Conservation (phyloP, 2,888 invertebrate genomes). For the Polymixis lichenea region DNA sequence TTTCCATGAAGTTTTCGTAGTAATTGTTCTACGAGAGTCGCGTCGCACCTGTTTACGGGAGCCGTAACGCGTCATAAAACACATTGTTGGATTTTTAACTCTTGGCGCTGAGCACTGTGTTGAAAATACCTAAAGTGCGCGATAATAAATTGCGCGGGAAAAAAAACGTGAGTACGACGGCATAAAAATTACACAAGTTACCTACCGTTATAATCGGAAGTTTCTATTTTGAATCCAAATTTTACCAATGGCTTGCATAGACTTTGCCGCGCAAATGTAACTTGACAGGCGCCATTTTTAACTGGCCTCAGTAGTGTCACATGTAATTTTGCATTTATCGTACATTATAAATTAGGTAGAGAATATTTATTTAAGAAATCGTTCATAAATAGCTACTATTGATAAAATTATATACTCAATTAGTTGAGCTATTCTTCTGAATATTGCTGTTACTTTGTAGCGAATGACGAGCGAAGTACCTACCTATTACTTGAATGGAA, state of each 20-base stretch:
- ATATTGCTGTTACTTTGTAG: slow-evolving; percentile 11
- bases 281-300: slow-evolving; percentile 24
- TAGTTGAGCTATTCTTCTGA: not conserved
- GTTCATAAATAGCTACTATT: slow-evolving; percentile 15
- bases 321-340: slow-evolving; percentile 61
- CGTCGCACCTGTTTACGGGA: too few relatives aligned
- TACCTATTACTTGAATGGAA: slow-evolving; percentile 21
- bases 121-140: too few relatives aligned
- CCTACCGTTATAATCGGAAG: slow-evolving; percentile 10
- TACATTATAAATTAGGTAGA: slow-evolving; percentile 40
- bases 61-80: not conserved
- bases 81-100: not conserved
- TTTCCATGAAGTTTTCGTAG: too few relatives aligned
- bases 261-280: slow-evolving; percentile 31
- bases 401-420: slow-evolving; percentile 6
- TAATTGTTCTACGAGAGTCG: too few relatives aligned
- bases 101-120: not conserved
- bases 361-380: slow-evolving; percentile 40
- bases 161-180: not conserved
- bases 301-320: slow-evolving; percentile 61
- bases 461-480: not conserved
- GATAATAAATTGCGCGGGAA: not conserved
- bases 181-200: not conserved
- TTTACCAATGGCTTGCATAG: not conserved
- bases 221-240: not conserved